phyloP scores from a whole-genome alignment of 2,888 invertebrate genomes.

The Cerastoderma edule region DNA sequence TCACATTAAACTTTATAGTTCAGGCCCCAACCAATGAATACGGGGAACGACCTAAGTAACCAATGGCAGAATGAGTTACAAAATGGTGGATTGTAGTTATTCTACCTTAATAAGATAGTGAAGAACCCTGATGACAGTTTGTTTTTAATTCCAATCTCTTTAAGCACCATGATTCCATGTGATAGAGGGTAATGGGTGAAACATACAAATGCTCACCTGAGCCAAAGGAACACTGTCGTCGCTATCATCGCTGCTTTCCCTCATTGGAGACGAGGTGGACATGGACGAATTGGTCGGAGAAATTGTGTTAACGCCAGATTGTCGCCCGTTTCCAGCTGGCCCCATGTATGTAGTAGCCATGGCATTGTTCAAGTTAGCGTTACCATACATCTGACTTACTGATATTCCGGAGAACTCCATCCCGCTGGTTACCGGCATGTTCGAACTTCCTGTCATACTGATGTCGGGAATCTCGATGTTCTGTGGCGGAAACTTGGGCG shows the following conservation, averaged over 20 bases:
- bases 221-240: slow-evolving; percentile 87
- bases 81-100: too few species aligned
- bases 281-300: slow-evolving; percentile 37
- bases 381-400: slow-evolving; percentile 38
- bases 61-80: not conserved
- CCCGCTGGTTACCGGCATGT: slow-evolving; percentile 33
- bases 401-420: slow-evolving; percentile 34
- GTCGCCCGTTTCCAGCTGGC: slow-evolving; percentile 14
- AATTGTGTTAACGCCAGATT: slow-evolving; percentile 23
- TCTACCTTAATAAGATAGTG: not conserved
- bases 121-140: not conserved
- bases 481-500: slow-evolving; percentile 82
- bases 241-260: slow-evolving; percentile 92
- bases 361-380: slow-evolving; percentile 23
- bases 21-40: too few species aligned
- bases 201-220: too few species aligned
- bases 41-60: too few species aligned
- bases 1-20: too few species aligned
- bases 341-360: slow-evolving; percentile 83
- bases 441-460: slow-evolving; percentile 65
- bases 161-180: too few species aligned
- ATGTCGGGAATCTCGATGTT: slow-evolving; percentile 82
- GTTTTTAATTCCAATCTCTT: not conserved
- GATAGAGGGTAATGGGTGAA: too few species aligned
- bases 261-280: slow-evolving; percentile 85